These are phyloP conservation scores for Chrysolina oricalcia DNA, from an alignment of 2,888 invertebrate species.

Conservation along the genomic window DNA sequence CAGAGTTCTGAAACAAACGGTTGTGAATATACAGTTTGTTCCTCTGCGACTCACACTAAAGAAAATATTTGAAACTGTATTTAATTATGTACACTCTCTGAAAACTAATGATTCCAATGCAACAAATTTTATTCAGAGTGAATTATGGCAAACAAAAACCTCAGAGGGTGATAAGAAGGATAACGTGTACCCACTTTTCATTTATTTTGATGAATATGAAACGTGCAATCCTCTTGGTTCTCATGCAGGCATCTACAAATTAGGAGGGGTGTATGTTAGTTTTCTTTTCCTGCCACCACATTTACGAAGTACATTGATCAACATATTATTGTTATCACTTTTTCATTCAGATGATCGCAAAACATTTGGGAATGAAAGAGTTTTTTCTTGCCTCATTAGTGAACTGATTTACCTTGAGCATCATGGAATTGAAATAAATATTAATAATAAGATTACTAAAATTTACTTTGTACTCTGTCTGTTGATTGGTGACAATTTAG, in stretches of 20 bases:
- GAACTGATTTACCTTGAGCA: conserved; percentile 46
- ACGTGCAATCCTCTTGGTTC: conserved; percentile 8
- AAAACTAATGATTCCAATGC: background rate
- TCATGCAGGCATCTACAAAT: conserved; percentile 16
- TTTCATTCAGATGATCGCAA: conserved; percentile 21
- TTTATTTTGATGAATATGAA: conserved; percentile 16
- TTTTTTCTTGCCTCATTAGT: conserved; percentile 25
- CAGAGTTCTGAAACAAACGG: background rate
- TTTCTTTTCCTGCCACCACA: conserved; percentile 12
- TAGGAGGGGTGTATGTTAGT: conserved; percentile 6
- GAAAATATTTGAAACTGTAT: too few species aligned
- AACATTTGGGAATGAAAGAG: conserved; percentile 33
- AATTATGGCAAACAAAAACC: too few species aligned
- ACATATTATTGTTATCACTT: background rate
- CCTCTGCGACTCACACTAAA: too few species aligned
- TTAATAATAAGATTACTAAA: conserved; percentile 27
- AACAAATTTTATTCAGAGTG: background rate
- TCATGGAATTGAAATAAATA: conserved; percentile 43
- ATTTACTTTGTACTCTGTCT: conserved; percentile 49
- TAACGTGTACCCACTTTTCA: background rate
- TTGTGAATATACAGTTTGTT: background rate
- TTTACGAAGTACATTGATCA: conserved; percentile 13
- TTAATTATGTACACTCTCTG: too few species aligned
- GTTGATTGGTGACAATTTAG: conserved; percentile 53
- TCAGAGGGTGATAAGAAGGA: background rate